A percentile compares a stretch with the other conserved stretches of the same genome.
phyloP scores from a whole-genome alignment of 2,113 vertebrate genomes.

The Pholis gunnellus region DNA sequence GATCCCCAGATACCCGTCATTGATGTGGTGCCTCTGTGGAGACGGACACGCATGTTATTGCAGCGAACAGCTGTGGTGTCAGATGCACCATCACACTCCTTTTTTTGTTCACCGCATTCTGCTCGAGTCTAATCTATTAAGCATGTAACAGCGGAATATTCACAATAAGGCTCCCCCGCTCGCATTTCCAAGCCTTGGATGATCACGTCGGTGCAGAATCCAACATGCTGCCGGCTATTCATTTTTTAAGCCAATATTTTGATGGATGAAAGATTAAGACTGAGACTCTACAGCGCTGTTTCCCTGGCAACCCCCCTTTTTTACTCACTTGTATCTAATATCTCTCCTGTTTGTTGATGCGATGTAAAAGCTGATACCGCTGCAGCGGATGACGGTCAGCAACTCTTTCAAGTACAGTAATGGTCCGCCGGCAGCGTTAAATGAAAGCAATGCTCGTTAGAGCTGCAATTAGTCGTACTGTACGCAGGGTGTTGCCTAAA shows the following conservation, averaged over 20 bases:
- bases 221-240: conserved; percentile 51
- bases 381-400: conserved; percentile 45
- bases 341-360: conserved; percentile 65
- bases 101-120: conserved; percentile 8
- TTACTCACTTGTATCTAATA: conserved; percentile 72
- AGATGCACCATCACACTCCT: not conserved
- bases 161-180: conserved; percentile 3
- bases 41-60: conserved; percentile 31
- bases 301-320: conserved; percentile 80
- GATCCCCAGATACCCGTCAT: conserved; percentile 19
- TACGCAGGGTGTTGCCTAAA: not conserved
- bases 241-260: conserved; percentile 72
- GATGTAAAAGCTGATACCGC: conserved; percentile 47
- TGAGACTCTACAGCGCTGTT: conserved; percentile 75
- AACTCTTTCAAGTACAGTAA: conserved; percentile 39
- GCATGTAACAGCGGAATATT: conserved; percentile 20
- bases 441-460: conserved; percentile 8
- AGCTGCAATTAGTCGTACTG: conserved; percentile 19
- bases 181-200: conserved; percentile 28
- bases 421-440: conserved; percentile 19
- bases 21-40: conserved; percentile 15
- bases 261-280: conserved; percentile 76
- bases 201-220: conserved; percentile 21
- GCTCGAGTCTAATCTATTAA: not conserved
- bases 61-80: conserved; percentile 25